Evolutionary conservation across 2,888 invertebrate species (phyloP).

Genomic region (Diarsia mendica): DNA sequence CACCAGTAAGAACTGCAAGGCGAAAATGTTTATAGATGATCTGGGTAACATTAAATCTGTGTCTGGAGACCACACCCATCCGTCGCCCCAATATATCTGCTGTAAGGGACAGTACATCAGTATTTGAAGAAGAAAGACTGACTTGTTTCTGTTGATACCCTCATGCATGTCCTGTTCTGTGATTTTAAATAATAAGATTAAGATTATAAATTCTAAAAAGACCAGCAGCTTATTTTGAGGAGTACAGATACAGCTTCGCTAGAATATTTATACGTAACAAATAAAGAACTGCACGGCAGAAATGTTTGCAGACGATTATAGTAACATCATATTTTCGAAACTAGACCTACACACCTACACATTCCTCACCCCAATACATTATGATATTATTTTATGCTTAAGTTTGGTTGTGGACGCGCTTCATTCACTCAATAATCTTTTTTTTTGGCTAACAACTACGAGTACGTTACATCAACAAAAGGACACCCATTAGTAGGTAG

Average conservation of each 20-base stretch:
- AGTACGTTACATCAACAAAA: slow-evolving; percentile 24
- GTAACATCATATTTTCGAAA: not conserved
- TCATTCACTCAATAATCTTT: not conserved
- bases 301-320: not conserved
- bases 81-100: not conserved
- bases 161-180: not conserved
- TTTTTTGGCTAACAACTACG: slow-evolving; percentile 8
- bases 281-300: not conserved
- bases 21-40: not conserved
- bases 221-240: too few species aligned
- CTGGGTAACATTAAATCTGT: not conserved
- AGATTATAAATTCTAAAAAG: too few species aligned
- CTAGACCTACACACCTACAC: not conserved
- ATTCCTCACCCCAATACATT: not conserved
- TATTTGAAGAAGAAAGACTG: not conserved
- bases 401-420: too few species aligned
- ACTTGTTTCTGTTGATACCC: not conserved
- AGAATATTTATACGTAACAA: too few species aligned
- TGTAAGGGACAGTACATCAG: not conserved
- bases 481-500: not conserved
- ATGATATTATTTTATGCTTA: not conserved
- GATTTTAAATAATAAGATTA: not conserved
- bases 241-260: too few species aligned
- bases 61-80: not conserved
- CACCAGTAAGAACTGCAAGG: not conserved